Base-by-base conservation (phyloP, 2,888 invertebrate species). In the Hoplodrina ambigua region DNA sequence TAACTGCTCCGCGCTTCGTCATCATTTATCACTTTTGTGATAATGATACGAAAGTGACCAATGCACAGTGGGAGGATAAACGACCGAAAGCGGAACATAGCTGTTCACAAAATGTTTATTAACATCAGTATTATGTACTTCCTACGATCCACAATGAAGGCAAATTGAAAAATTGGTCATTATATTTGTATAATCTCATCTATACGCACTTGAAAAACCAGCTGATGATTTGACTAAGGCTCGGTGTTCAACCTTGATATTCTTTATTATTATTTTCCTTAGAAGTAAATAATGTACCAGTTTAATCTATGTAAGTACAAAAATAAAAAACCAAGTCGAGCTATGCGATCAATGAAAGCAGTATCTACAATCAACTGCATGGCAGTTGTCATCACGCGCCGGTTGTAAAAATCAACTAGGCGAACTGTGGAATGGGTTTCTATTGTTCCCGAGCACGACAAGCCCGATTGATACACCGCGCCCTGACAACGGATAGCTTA, bases 21-120 rank as follows among this genome's bases (percentile, higher is more conserved):
- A 84, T 75, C 82, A 68, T 85, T 76, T 80, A 80, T 76, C 77
- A 84, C 80, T 84, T 83, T 82, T 83, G 82, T 61, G 70, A 33
- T 53, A 60, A 58, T 60, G 65, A 80, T 69, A 54, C 69, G 57
- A 52, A 56, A 73, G 37, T 4, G 62, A 25, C 1, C 25, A 25
- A 25, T 25, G 25, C 25, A 25, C 25, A 25, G 25, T 25, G 25
- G 25, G 25, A 25, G 25, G 25, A 25, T 2, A 25, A 25, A 25
- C 25, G 25, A 1, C 1, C 25, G 2, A 25, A 25, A 25, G 25
- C 25, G 25, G 25, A 2, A 25, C 25, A 25, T 25, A 25, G 25
- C 25, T 25, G 25, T 25, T 25, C 2, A 25, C 25, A 25, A 25
- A 25, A 25, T 25, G 25, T 25, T 25, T 25, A 25, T 25, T 25